Base-by-base conservation (phyloP, 2,888 invertebrate genomes). In the Synergus laeviventris region DNA sequence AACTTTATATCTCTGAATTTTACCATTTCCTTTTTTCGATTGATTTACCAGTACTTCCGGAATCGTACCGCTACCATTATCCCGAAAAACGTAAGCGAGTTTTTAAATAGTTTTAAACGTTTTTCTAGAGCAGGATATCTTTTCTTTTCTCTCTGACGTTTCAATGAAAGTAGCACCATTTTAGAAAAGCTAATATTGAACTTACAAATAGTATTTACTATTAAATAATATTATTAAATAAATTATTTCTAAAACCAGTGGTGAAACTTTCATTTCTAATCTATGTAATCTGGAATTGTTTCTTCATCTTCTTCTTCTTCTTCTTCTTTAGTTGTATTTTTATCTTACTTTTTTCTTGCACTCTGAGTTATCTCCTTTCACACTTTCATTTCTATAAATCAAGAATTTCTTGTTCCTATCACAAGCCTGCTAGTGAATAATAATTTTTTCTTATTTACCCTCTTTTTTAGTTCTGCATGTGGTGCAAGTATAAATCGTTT, bases 1-100 rank as follows among this genome's bases (percentile, higher is more conserved):
- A 49, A 49, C 4, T 49, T 45, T 5, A 70, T 62, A 18, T 70
- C 11, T 49, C 36, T 49, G n/a, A 70, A 70, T 70, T 70, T 70
- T 70, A 70, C 49, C 24, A 70, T 49, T 49, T 45, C 24, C 70
- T 31, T 70, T 70, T 70, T 70, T 70, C 70, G 49, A 70, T 70
- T 70, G 70, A 70, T 70, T 70, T 70, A 42, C 49, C 70, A 70
- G 70, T 70, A 70, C 70, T 70, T 36, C 70, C 70, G 70, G 70
- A 49, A 70, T 70, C 70, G 70, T 70, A 70, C 70, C 49, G 16
- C 70, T 70, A 70, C 70, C 49, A 70, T 70, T 70, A 49, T 70
- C 70, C 70, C 70, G 70, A 70, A 70, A 70, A 49, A 70, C 70
- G 70, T 70, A 70, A 70, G 70, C 70, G 70, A 70, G 49, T 70